Evolutionary conservation across 2,113 vertebrate species (phyloP).

Genomic region (Egretta garzetta): DNA sequence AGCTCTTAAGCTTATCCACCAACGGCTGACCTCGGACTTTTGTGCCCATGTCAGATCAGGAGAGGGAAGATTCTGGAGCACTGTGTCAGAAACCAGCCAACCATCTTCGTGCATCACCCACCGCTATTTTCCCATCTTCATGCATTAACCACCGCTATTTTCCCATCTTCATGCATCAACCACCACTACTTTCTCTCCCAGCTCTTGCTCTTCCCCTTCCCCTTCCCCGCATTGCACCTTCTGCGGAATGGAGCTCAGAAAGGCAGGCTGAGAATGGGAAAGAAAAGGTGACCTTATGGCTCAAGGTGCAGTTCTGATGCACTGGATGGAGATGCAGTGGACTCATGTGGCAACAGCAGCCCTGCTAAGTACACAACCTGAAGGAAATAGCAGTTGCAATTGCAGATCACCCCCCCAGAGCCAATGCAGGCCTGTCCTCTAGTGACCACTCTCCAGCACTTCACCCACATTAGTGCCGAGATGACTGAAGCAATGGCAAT

Average conservation of each 20-base stretch:
- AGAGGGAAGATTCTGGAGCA: background rate
- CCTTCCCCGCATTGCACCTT: slow-evolving; percentile 56
- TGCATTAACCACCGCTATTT: background rate
- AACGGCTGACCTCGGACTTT: background rate
- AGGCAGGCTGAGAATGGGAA: slow-evolving; percentile 32
- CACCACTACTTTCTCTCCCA: background rate
- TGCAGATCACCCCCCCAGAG: background rate
- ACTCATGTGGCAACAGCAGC: background rate
- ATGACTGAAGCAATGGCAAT: background rate
- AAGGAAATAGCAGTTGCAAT: background rate
- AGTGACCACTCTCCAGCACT: background rate
- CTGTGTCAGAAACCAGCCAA: background rate
- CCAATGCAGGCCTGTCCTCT: background rate
- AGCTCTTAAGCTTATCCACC: background rate
- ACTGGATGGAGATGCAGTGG: slow-evolving; percentile 11
- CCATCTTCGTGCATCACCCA: background rate
- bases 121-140: background rate
- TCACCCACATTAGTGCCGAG: background rate
- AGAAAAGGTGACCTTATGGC: slow-evolving; percentile 43
- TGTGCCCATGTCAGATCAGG: background rate
- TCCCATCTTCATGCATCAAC: background rate
- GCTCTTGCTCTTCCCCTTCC: background rate
- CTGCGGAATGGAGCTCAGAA: slow-evolving; percentile 33
- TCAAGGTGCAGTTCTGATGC: background rate
- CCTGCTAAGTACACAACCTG: background rate